Base-by-base conservation (phyloP, 2,888 invertebrate genomes). In the Achlya flavicornis region DNA sequence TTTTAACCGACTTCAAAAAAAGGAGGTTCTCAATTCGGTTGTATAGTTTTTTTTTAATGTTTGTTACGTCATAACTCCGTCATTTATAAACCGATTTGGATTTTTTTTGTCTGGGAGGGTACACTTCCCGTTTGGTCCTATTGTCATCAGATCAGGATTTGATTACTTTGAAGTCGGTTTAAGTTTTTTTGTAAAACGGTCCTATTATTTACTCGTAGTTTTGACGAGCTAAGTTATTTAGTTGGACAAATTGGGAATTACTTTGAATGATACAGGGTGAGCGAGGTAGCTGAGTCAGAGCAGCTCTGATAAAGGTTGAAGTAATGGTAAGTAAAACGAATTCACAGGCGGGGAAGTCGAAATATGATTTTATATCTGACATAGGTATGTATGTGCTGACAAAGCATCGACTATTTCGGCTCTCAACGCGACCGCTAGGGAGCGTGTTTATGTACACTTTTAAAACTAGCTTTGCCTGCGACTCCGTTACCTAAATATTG, bases 281-380 rank as follows among this genome's bases (percentile, higher is more conserved):
- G 46, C 11, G n/a, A 12, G 11, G 4, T 10, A 46, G 46, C 11
- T 14, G 26, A 26, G 48, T 26, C 16, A 48, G 7, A 48, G 16
- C 7, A 48, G 48, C 48, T 48, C 7, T 16, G 48, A 19, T 14
- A 3, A 53, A 19, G 16, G 19, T 53, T n/a, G 8, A n/a, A n/a
- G n/a, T n/a, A n/a, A 53, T 53, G 53, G 16, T 53, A 53, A 53
- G 53, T 19, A 19, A 48, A 48, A 48, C 48, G 19, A 53, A 19
- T 19, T 53, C 10, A 10, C 53, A 35, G 53, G 19, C 4, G 3
- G 8, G 16, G 7, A 48, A 16, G 16, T 48, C 48, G 5, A 7
- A 48, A 48, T 48, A 48, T 48, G n/a, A 48, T 48, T 48, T 48
- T 16, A 14, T 48, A 48, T 53, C 8, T 19, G 16, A 10, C 19